Base-by-base conservation (phyloP, 2,113 vertebrate species). In the Strix aluco region DNA sequence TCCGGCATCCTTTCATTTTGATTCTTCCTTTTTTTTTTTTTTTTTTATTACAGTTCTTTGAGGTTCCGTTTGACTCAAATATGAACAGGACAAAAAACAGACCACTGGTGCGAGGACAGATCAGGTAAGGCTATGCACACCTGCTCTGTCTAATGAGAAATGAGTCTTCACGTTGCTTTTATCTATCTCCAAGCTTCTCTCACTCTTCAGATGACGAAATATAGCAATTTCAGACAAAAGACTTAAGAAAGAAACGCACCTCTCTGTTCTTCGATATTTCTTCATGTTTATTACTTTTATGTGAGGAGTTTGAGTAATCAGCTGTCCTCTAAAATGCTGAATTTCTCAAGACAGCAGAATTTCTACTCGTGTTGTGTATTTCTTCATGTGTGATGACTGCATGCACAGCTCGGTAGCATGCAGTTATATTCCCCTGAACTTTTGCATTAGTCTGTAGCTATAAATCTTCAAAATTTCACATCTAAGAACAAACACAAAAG, bases 51-150 rank as follows among this genome's bases (percentile, higher is more conserved):
- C 99, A 99, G 99, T 99, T 99, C 98, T 99, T 99, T 84, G 99
- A 99, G 98, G 99, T 99, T 88, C 99, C 99, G 0, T 99, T 99
- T 92, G 99, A 99, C 98, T 99, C 99, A 67, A 99, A 99, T 97
- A 99, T 99, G 99, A 99, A 99, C 97, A 99, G 99, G 77, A 99
- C 99, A 49, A 99, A 99, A 98, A 99, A 99, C 98, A 99, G 99
- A 27, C 99, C 99, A 1, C 98, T 99, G 32, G 99, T 99, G 95
- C 98, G 99, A 96, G 99, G 99, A 96, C 99, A 99, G 97, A 99
- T 99, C 98, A 99, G 99, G 99, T 99, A 98, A 97, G 97, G 84
- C 91, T 73, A 5, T 11, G 71, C 67, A 88, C 85, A 91, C 87
- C 94, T 96, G 86, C 77, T 72, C 49, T 32, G 4, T 29, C 22